phyloP scores from a whole-genome alignment of 2,113 vertebrate species.

The Alosa alosa region DNA sequence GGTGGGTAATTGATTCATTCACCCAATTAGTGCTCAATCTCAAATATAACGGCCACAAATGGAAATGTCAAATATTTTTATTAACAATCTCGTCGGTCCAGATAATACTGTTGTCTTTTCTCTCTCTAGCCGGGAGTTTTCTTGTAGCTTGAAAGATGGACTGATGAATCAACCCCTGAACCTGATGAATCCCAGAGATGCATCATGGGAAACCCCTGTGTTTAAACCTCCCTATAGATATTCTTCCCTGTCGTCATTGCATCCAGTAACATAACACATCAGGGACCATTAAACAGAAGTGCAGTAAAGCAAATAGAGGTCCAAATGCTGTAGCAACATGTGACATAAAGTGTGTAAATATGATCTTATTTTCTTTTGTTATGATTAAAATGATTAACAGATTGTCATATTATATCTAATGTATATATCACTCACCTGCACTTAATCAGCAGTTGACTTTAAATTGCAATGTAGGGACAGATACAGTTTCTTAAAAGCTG shows the following conservation, averaged over 20 bases:
- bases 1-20: too few relatives aligned
- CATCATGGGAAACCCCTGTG: slow-evolving; percentile 58
- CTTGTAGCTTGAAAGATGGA: slow-evolving; percentile 48
- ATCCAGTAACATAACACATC: not conserved
- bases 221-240: slow-evolving; percentile 60
- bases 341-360: not conserved
- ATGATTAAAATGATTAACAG: not conserved
- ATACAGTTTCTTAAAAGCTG: too few relatives aligned
- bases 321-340: not conserved
- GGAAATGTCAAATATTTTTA: not conserved
- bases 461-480: too few relatives aligned
- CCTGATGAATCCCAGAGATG: slow-evolving; percentile 35
- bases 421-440: too few relatives aligned
- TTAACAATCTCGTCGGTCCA: not conserved
- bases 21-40: too few relatives aligned
- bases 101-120: not conserved
- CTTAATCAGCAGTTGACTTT: too few relatives aligned
- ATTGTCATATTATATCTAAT: too few relatives aligned
- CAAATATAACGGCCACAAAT: too few relatives aligned
- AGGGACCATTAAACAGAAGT: not conserved
- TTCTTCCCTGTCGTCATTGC: slow-evolving; percentile 56
- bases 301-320: not conserved
- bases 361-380: not conserved
- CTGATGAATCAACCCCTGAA: slow-evolving; percentile 44
- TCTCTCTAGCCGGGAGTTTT: slow-evolving; percentile 32